phyloP scores from a whole-genome alignment of 2,888 invertebrate genomes.

The Andrena bicolor region DNA sequence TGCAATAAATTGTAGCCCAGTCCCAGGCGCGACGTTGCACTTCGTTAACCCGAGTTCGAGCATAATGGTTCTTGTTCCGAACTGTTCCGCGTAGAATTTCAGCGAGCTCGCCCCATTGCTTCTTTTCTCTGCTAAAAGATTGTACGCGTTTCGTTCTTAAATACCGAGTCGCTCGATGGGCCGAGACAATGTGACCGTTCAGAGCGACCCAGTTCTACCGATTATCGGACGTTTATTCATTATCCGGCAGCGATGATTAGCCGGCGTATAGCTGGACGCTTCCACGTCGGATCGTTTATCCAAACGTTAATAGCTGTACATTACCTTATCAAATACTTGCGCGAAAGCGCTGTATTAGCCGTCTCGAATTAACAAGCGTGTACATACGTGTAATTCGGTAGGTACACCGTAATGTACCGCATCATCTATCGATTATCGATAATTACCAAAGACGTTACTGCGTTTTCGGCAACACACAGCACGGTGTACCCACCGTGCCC shows the following conservation, averaged over 20 bases:
- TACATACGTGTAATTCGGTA: slow-evolving; percentile 42
- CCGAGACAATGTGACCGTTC: neutral
- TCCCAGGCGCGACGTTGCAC: slow-evolving; percentile 2
- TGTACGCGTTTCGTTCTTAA: neutral
- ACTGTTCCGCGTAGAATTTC: slow-evolving; percentile 18
- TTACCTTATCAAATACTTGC: slow-evolving; percentile 43
- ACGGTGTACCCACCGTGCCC: neutral
- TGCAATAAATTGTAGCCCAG: slow-evolving; percentile 30
- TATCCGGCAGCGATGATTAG: slow-evolving; percentile 16
- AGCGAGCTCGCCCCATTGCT: neutral
- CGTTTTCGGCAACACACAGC: slow-evolving; percentile 29
- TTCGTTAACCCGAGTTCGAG: slow-evolving; percentile 15
- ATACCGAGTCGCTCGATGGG: neutral
- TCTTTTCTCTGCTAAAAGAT: neutral
- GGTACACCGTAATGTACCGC: slow-evolving; percentile 37
- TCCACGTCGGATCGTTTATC: slow-evolving; percentile 37
- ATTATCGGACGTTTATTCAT: slow-evolving; percentile 27
- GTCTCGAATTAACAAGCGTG: slow-evolving; percentile 38
- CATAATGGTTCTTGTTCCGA: slow-evolving; percentile 28
- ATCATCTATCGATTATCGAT: slow-evolving; percentile 61
- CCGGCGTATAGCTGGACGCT: neutral
- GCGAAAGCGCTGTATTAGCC: slow-evolving; percentile 20
- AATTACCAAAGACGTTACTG: slow-evolving; percentile 52
- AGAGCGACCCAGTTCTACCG: neutral
- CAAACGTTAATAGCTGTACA: slow-evolving; percentile 35